phyloP scores from a whole-genome alignment of 2,113 vertebrate genomes.

The Propithecus coquereli region DNA sequence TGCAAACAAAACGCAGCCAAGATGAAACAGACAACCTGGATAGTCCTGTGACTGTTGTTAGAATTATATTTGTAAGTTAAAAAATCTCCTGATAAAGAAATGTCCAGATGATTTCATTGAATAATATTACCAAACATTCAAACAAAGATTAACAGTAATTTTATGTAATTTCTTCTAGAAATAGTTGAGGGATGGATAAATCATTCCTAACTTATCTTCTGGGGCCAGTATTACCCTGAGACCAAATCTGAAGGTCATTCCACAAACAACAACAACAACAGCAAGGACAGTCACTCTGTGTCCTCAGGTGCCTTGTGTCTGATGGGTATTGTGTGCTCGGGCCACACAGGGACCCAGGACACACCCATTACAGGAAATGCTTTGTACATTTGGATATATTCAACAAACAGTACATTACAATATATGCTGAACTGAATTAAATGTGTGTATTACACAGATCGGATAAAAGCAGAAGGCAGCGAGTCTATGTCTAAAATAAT shows the following conservation, averaged over 20 bases:
- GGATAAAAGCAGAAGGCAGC: neutral
- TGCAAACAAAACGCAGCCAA: neutral
- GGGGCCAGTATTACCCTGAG: neutral
- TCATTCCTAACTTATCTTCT: too few relatives aligned
- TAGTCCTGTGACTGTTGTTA: neutral
- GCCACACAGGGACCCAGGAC: fast-evolving
- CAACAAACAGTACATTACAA: neutral
- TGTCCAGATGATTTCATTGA: too few relatives aligned
- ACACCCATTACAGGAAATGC: fast-evolving
- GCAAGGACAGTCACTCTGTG: fast-evolving
- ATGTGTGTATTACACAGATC: fast-evolving
- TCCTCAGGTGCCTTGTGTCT: fast-evolving
- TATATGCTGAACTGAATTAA: neutral
- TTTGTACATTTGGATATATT: neutral
- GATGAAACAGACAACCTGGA: neutral
- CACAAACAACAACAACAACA: neutral
- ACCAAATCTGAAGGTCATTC: neutral
- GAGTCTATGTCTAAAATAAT: neutral
- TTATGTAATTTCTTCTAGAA: neutral
- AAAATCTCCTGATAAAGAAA: neutral
- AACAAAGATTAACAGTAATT: neutral
- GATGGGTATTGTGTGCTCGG: fast-evolving
- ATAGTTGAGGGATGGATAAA: neutral
- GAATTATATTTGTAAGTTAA: neutral
- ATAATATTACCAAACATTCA: neutral